Conservation (phyloP, 2,113 vertebrate species). For the Mungos mungo region DNA sequence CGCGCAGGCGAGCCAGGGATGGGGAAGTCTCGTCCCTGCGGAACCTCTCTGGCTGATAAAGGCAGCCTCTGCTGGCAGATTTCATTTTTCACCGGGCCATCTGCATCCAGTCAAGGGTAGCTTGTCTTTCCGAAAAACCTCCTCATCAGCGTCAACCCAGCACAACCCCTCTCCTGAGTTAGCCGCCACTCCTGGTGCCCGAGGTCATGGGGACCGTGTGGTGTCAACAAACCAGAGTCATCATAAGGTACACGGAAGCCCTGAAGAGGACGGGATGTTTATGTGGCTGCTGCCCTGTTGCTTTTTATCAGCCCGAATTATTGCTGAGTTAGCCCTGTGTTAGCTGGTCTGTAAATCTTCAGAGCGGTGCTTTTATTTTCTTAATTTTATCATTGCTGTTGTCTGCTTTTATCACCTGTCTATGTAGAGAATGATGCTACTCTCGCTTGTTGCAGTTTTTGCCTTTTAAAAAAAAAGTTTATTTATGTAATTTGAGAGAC, state of each 20-base stretch:
- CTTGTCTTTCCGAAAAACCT: slow-evolving; percentile 85
- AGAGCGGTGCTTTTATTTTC: slow-evolving; percentile 81
- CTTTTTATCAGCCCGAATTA: slow-evolving; percentile 83
- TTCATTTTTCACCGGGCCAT: slow-evolving; percentile 90
- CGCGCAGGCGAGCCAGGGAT: slow-evolving; percentile 79
- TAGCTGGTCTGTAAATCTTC: slow-evolving; percentile 84
- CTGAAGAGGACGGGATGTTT: slow-evolving; percentile 83
- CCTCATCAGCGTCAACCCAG: slow-evolving; percentile 82
- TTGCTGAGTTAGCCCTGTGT: slow-evolving; percentile 79
- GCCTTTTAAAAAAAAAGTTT: no score
- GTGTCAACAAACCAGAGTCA: slow-evolving; percentile 84
- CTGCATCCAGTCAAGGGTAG: slow-evolving; percentile 90
- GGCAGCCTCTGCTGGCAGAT: slow-evolving; percentile 86
- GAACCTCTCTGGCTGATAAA: slow-evolving; percentile 89
- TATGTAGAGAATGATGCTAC: slow-evolving; percentile 74
- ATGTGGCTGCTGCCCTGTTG: slow-evolving; percentile 78
- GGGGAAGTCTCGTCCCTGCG: slow-evolving; percentile 87
- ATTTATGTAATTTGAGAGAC: no score
- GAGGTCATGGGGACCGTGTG: slow-evolving; percentile 80
- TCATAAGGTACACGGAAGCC: slow-evolving; percentile 84
- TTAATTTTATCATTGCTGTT: slow-evolving; percentile 80
- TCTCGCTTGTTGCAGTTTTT: not conserved
- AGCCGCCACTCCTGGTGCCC: slow-evolving; percentile 81
- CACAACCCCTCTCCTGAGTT: slow-evolving; percentile 79
- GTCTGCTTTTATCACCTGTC: slow-evolving; percentile 83